A percentile compares a stretch with the other conserved stretches of the same genome.
phyloP scores from a whole-genome alignment of 2,113 vertebrate species.

The Myiagra hebetior region DNA sequence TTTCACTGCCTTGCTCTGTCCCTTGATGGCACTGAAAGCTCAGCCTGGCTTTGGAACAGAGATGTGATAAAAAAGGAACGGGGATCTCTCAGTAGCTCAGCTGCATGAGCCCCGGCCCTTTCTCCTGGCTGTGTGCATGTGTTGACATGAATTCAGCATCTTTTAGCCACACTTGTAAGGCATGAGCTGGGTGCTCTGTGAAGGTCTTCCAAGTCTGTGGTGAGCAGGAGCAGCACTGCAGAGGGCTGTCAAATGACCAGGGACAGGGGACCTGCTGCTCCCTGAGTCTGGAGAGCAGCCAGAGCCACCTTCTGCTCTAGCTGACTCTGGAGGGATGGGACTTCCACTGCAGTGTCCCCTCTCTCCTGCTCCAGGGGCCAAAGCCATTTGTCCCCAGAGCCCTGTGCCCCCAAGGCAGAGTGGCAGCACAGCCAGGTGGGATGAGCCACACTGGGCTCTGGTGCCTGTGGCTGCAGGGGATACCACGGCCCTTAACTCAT shows the following conservation, averaged over 20 bases:
- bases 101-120: not conserved
- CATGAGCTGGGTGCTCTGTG: not conserved
- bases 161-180: not conserved
- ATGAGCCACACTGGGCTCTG: accelerated
- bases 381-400: not conserved
- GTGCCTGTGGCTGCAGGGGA: not conserved
- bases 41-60: not conserved
- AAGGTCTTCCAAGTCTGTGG: not conserved
- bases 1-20: not conserved
- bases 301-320: not conserved
- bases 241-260: not conserved
- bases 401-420: not conserved
- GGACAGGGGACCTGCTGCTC: not conserved
- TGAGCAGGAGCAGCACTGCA: not conserved
- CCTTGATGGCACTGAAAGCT: not conserved
- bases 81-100: not conserved
- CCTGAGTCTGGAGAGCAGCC: not conserved
- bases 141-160: not conserved
- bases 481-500: not conserved
- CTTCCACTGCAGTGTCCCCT: not conserved
- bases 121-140: not conserved
- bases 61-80: not conserved
- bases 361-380: not conserved
- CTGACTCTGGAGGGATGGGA: not conserved
- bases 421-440: not conserved